Evolutionary conservation across 2,888 invertebrate genomes (phyloP), one percentile per base, ranked within the genome.

Genomic region (Rhimphoctona megacephalus): DNA sequence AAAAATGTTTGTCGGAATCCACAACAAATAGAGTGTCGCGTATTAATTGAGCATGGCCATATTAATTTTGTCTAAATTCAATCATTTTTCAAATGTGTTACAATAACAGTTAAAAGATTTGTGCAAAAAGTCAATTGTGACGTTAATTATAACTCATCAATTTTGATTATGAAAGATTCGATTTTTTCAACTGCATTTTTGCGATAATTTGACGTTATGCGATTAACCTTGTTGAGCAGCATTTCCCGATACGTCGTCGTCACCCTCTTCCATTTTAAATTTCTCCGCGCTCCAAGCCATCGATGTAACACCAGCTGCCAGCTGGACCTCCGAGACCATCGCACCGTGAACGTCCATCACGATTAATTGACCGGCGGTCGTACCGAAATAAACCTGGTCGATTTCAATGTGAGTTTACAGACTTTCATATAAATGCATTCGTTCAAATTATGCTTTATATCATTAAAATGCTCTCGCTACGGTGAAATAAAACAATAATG

Each of bases 251-350:
- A 93, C 90, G 80, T 95, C 96, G 89, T 98, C 98, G 91, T 98
- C 98, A 0, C 97, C 97, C 94, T 99, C 99, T 94, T 99, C 99
- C 98, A 99, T 99, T 95, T 98, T 99, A 95, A 99, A 99, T 93
- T 99, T 99, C 94, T 99, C 98, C 93, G 99, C 99, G 30, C 98
- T 98, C 99, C 99, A 99, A 22, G 98, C 97, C 98, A 99, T 98
- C 72, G 97, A 96, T 2, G 97, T 97, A 90, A 99, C 98, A 11
- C 97, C 97, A 46, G 94, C 93, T 46, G 93, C 93, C 33, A 94
- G 88, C 84, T 94, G 94, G 81, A 98, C 97, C 92, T 98, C 97
- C 11, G 98, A 98, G 25, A 99, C 97, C 98, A 99, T 98, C 57
- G 98, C 98, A 0, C 98, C 99, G 91, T 98, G 98, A 0, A 99